Evolutionary conservation across 2,113 vertebrate genomes (phyloP).

Genomic region (Colaptes auratus): DNA sequence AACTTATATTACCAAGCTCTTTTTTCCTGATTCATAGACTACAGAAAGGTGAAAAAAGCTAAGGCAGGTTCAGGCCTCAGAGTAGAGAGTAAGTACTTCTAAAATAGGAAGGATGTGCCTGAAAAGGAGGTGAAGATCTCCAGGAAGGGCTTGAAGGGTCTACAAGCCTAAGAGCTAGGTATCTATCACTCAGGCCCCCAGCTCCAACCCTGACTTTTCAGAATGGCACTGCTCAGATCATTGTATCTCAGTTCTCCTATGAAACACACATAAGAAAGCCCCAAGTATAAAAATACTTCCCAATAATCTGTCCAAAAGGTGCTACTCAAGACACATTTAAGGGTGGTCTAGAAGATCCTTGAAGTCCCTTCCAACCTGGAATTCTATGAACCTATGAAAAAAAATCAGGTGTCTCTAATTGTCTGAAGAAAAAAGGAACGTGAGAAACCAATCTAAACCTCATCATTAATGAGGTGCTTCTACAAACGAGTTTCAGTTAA

Average conservation of each 20-base stretch:
- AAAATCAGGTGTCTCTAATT: not conserved
- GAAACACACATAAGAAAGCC: not conserved
- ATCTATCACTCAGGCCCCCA: not conserved
- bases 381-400: too few relatives aligned
- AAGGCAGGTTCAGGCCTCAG: not conserved
- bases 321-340: not conserved
- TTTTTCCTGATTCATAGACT: not conserved
- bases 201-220: not conserved
- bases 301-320: not conserved
- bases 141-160: not conserved
- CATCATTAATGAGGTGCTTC: not conserved
- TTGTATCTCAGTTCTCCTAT: not conserved
- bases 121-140: not conserved
- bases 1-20: not conserved
- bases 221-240: not conserved
- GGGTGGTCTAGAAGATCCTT: too few relatives aligned
- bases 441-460: not conserved
- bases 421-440: not conserved
- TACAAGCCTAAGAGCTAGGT: not conserved
- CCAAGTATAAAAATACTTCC: not conserved
- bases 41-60: not conserved
- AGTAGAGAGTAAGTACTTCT: not conserved
- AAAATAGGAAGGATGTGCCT: not conserved
- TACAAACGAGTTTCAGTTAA: not conserved
- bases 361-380: too few relatives aligned